phyloP scores from a whole-genome alignment of 2,888 invertebrate genomes.

The Sepioteuthis lessoniana region DNA sequence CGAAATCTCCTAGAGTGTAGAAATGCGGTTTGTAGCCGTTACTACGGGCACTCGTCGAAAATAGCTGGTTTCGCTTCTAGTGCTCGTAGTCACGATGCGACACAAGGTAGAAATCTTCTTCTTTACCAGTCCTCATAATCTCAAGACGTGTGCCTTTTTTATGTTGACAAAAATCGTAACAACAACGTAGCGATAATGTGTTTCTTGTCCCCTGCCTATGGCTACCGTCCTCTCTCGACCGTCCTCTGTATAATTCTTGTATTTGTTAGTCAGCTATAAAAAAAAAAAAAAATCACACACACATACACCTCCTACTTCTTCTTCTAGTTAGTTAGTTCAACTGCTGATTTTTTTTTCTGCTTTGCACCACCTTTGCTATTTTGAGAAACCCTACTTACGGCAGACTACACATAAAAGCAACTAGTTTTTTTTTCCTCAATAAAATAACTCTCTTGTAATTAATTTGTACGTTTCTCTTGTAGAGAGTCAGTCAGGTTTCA shows the following conservation, averaged over 20 bases:
- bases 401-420: constrained; percentile 1
- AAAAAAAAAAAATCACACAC: neutral
- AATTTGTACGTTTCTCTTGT: too few relatives aligned
- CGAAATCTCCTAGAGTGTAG: constrained; percentile 39
- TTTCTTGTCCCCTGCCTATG: neutral
- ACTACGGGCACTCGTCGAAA: neutral
- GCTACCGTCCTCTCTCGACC: constrained; percentile 25
- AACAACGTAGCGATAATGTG: neutral
- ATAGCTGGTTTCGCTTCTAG: neutral
- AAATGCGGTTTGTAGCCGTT: constrained; percentile 35
- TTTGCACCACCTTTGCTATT: constrained; percentile 39
- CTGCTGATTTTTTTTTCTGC: constrained; percentile 34
- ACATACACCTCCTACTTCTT: neutral
- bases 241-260: constrained; percentile 6
- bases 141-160: neutral
- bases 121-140: neutral
- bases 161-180: neutral
- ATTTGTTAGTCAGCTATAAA: neutral
- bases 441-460: too few relatives aligned
- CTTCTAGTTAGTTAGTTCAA: neutral
- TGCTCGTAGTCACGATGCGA: neutral
- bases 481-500: too few relatives aligned
- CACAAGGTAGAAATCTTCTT: constrained; percentile 33
- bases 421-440: neutral
- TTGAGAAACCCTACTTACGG: constrained; percentile 8